Percentiles rank a stretch among this genome's conserved stretches.
These are phyloP conservation scores for Atlantisia rogersi DNA, from an alignment of 2,113 vertebrate species.

Conservation along the genomic window DNA sequence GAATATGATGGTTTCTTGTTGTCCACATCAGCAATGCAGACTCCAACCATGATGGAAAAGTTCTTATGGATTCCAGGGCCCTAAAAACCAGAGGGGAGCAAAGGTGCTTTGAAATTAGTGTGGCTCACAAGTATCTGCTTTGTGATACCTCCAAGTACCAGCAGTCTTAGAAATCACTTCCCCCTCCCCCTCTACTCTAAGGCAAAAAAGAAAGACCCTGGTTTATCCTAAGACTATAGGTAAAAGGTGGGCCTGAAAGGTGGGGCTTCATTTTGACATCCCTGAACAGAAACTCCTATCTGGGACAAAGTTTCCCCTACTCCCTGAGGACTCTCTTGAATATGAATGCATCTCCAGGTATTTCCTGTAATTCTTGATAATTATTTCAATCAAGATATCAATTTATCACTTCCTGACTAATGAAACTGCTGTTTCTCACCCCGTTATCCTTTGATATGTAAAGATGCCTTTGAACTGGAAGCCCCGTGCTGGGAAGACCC, in stretches of 20 bases:
- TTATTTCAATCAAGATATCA: conserved; percentile 67
- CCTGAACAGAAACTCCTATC: not conserved
- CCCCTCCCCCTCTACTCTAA: no score
- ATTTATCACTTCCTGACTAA: conserved; percentile 59
- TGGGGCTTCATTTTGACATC: not conserved
- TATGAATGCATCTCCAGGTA: conserved; percentile 17
- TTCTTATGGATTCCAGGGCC: not conserved
- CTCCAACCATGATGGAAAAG: not conserved
- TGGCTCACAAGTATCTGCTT: rapidly evolving
- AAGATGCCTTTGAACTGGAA: conserved; percentile 35
- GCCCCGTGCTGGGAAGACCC: conserved; percentile 46
- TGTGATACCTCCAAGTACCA: not conserved
- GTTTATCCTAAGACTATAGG: not conserved
- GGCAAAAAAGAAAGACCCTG: not conserved
- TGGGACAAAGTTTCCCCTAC: not conserved
- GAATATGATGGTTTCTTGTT: not conserved
- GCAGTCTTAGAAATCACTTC: not conserved
- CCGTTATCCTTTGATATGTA: conserved; percentile 4
- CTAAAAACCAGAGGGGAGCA: not conserved
- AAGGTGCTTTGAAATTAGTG: not conserved
- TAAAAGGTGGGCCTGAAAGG: not conserved
- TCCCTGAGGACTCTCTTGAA: conserved; percentile 8
- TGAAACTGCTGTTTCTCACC: conserved; percentile 2
- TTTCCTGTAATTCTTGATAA: conserved; percentile 64
- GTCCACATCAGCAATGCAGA: not conserved